These are phyloP conservation scores for Quadroppia sp. DNA, from an alignment of 2,888 invertebrate genomes.

Conservation along the genomic window DNA sequence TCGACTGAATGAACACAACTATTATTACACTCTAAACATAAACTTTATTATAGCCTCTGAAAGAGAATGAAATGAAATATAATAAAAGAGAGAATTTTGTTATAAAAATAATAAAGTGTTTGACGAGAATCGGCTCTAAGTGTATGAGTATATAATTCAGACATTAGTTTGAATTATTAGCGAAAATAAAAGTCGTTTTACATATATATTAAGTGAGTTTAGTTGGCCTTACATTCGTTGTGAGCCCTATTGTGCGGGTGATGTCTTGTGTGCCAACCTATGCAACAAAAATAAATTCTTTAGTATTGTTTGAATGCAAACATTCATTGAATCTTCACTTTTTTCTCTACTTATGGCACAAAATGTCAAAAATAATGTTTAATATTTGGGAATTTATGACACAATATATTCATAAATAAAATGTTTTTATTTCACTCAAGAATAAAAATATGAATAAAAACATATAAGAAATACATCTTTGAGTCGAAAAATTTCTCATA, in stretches of 20 bases:
- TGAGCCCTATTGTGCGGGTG: not conserved
- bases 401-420: slow-evolving; percentile 17
- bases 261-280: slow-evolving; percentile 16
- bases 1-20: not conserved
- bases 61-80: slow-evolving; percentile 3
- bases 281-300: not conserved
- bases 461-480: not conserved
- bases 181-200: not conserved
- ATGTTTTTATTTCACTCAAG: not conserved
- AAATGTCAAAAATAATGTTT: slow-evolving; percentile 8
- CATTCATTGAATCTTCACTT: not conserved
- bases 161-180: slow-evolving; percentile 22
- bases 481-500: slow-evolving; percentile 7
- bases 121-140: not conserved
- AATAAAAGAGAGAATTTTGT: not conserved
- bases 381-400: slow-evolving; percentile 16
- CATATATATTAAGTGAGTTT: not conserved
- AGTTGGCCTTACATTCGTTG: slow-evolving; percentile 16
- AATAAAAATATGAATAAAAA: not conserved
- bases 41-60: slow-evolving; percentile 13
- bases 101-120: not conserved
- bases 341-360: not conserved
- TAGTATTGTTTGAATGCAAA: not conserved
- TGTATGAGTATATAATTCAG: not conserved
- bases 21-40: slow-evolving; percentile 10